Conservation (phyloP, 2,888 invertebrate genomes). For the Coelinius sp. region DNA sequence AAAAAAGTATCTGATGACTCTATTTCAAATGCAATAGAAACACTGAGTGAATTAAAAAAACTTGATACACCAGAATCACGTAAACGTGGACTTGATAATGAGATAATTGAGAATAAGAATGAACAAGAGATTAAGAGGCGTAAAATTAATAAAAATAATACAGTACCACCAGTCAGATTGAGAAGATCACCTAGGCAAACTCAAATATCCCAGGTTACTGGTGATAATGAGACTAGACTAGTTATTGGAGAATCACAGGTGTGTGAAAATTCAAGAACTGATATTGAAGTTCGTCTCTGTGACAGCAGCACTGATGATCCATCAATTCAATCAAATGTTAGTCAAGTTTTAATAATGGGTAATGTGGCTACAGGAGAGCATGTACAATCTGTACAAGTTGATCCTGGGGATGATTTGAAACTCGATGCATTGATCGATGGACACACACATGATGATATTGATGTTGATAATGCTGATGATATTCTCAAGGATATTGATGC, state of each 20-base stretch:
- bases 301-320: conserved; percentile 62
- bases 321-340: neutral
- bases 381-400: too few species aligned
- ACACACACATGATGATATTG: conserved; percentile 55
- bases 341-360: conserved; percentile 18
- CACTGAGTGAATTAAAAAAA: neutral
- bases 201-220: neutral
- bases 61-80: neutral
- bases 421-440: conserved; percentile 48
- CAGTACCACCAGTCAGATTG: conserved; percentile 55
- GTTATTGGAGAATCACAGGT: neutral
- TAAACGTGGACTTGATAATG: conserved; percentile 13
- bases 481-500: conserved; percentile 66
- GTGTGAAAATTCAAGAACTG: conserved; percentile 35
- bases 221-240: conserved; percentile 14
- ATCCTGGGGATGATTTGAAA: conserved; percentile 43
- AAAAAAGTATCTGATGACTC: neutral
- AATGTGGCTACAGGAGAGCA: neutral
- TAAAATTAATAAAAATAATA: conserved; percentile 26
- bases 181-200: conserved; percentile 48
- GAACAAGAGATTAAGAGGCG: conserved; percentile 24
- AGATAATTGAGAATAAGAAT: conserved; percentile 1
- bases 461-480: conserved; percentile 59
- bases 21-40: neutral
- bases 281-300: conserved; percentile 60